Conservation (phyloP, 2,113 vertebrate species). For the Bungarus multicinctus region DNA sequence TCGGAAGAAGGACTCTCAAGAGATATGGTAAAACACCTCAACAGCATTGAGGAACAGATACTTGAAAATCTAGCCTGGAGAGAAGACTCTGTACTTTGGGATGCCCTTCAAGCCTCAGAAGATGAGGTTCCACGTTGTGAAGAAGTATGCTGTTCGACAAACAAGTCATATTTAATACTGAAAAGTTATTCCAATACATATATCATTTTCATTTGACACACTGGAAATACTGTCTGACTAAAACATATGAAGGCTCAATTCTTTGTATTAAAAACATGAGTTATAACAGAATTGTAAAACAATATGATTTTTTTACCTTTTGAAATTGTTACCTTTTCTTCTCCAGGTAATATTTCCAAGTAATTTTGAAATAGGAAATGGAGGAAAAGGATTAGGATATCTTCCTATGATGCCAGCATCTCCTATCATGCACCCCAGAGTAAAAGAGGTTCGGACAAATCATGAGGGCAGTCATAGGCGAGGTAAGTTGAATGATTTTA, state of each 20-base stretch:
- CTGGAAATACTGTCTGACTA: background rate
- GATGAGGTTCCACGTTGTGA: conserved; percentile 90
- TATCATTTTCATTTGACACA: background rate
- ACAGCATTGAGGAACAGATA: conserved; percentile 94
- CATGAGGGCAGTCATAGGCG: conserved; percentile 80
- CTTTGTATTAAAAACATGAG: background rate
- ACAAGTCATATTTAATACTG: background rate
- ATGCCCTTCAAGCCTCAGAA: conserved; percentile 74
- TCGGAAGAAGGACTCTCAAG: conserved; percentile 94
- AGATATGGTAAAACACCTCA: conserved; percentile 97
- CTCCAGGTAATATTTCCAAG: conserved; percentile 90
- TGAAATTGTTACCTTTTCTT: conserved; percentile 45
- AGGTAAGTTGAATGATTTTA: conserved; percentile 61
- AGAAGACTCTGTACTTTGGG: conserved; percentile 84
- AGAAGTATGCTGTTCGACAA: conserved; percentile 76
- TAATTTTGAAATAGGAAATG: conserved; percentile 84
- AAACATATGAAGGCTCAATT: background rate
- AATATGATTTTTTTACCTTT: background rate
- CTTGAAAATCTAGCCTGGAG: conserved; percentile 91
- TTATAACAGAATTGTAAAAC: background rate
- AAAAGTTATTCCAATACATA: background rate
- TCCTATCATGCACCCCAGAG: conserved; percentile 92
- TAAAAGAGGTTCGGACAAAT: conserved; percentile 91
- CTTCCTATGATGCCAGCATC: conserved; percentile 88
- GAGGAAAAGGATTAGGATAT: conserved; percentile 73